A percentile compares a stretch with the other conserved stretches of the same genome.
Conservation (phyloP, 1,140 invertebrate genomes). For the Forficula auricularia region DNA sequence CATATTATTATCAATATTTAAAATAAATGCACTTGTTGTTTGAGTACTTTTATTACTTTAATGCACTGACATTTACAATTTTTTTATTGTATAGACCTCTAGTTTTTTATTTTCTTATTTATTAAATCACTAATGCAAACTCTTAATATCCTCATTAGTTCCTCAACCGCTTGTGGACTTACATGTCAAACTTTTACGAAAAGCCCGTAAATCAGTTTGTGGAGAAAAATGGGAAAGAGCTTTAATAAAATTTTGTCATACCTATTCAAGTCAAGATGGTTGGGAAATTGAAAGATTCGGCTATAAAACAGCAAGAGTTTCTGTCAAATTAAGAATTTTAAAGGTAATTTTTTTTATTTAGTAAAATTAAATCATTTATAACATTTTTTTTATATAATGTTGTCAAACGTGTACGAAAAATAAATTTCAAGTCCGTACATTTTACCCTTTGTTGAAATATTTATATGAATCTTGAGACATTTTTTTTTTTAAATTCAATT, state of each 20-base stretch:
- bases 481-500: too few species aligned
- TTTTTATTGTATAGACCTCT: not conserved
- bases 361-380: not conserved
- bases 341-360: slow-evolving; percentile 37
- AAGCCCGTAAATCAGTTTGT: slow-evolving; percentile 65
- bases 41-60: too few species aligned
- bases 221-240: slow-evolving; percentile 79
- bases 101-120: not conserved
- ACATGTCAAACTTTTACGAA: slow-evolving; percentile 74
- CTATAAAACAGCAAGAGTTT: slow-evolving; percentile 76
- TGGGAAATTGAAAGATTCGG: slow-evolving; percentile 94
- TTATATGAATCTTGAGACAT: too few species aligned
- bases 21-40: too few species aligned
- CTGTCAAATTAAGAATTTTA: slow-evolving; percentile 72
- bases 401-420: too few species aligned
- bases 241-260: slow-evolving; percentile 78
- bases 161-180: slow-evolving; percentile 59
- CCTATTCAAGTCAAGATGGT: slow-evolving; percentile 75
- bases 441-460: too few species aligned
- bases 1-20: too few species aligned
- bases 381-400: not conserved
- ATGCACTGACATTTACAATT: not conserved
- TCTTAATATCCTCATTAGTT: slow-evolving; percentile 41
- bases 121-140: slow-evolving; percentile 2
- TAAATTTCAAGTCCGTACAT: too few species aligned